Evolutionary conservation across 53 echinoderm and acorn worm genomes (phyloP).

Genomic region (Stichopus horrens): DNA sequence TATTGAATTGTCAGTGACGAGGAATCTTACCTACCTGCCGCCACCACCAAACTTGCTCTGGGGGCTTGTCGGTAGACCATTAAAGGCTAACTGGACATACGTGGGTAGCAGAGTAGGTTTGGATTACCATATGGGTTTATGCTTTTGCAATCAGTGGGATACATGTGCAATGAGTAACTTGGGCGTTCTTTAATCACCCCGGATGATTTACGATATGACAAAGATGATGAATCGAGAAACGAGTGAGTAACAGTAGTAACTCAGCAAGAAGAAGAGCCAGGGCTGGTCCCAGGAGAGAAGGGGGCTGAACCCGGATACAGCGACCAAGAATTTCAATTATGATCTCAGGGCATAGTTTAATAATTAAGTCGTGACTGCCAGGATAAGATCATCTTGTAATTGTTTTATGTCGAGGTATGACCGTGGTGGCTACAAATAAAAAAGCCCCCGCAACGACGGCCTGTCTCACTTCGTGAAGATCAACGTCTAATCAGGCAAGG

Average conservation of each 20-base stretch:
- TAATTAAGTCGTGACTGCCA: constrained; percentile 31
- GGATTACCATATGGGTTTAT: constrained; percentile 35
- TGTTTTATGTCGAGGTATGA: constrained; percentile 4
- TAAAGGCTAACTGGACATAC: constrained; percentile 12
- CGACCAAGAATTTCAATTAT: constrained; percentile 40
- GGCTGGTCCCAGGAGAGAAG: neutral
- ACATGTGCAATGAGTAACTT: neutral
- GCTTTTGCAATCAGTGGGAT: constrained; percentile 15
- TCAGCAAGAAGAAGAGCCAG: neutral
- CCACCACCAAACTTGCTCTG: neutral
- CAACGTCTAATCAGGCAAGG: neutral
- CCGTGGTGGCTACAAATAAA: neutral
- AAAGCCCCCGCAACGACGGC: neutral
- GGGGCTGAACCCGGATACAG: neutral
- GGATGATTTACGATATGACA: constrained; percentile 1
- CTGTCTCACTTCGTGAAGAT: neutral
- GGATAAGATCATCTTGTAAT: constrained; percentile 39
- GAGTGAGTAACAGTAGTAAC: neutral
- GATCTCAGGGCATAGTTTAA: constrained; percentile 19
- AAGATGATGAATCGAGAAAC: constrained; percentile 10
- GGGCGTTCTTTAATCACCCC: constrained; percentile 10
- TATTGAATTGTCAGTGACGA: no score
- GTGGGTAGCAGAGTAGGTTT: neutral
- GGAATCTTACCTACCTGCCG: no score
- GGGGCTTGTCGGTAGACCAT: constrained; percentile 20